Percentiles rank a stretch among this genome's conserved stretches.
These are phyloP conservation scores for Drosophila hydei DNA, from an alignment of 1,140 invertebrate genomes.

Conservation along the genomic window DNA sequence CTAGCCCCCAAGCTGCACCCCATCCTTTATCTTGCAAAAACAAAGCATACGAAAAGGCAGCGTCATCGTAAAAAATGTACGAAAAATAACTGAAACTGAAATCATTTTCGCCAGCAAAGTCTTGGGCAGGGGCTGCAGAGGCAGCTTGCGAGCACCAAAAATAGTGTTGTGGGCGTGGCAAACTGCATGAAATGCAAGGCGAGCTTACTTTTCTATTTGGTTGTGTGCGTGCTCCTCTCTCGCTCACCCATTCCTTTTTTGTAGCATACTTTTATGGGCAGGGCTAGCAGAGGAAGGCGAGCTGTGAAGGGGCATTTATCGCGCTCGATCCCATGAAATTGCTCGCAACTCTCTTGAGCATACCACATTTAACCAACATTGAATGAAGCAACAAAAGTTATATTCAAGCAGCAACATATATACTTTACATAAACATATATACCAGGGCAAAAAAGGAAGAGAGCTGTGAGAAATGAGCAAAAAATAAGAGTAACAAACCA, in stretches of 20 bases:
- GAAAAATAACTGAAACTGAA: constrained; percentile 61
- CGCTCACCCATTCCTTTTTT: constrained; percentile 32
- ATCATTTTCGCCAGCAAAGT: constrained; percentile 73
- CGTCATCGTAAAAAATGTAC: constrained; percentile 55
- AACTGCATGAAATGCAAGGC: constrained; percentile 48
- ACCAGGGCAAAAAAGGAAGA: constrained; percentile 9
- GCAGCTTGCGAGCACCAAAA: constrained; percentile 1
- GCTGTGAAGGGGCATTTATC: constrained; percentile 19
- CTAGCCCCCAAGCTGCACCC: neutral
- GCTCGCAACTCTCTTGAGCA: constrained; percentile 30
- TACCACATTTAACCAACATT: constrained; percentile 70
- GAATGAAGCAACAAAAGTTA: constrained; percentile 77
- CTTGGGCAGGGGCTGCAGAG: constrained; percentile 31
- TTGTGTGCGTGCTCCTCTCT: constrained; percentile 37
- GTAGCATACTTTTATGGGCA: constrained; percentile 78
- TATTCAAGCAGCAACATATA: constrained; percentile 48
- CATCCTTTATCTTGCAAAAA: constrained; percentile 32
- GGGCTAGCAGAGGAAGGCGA: neutral
- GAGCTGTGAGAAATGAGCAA: constrained; percentile 11
- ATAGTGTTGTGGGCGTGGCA: constrained; percentile 50
- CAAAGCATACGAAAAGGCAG: constrained; percentile 73
- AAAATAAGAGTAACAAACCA: constrained; percentile 57
- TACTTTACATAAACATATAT: constrained; percentile 7
- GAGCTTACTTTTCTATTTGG: constrained; percentile 49
- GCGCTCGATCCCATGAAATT: constrained; percentile 31